Evolutionary conservation across 1,140 invertebrate genomes (phyloP), one percentile per base, ranked within the genome.

Genomic region (Sycophaga agraensis): DNA sequence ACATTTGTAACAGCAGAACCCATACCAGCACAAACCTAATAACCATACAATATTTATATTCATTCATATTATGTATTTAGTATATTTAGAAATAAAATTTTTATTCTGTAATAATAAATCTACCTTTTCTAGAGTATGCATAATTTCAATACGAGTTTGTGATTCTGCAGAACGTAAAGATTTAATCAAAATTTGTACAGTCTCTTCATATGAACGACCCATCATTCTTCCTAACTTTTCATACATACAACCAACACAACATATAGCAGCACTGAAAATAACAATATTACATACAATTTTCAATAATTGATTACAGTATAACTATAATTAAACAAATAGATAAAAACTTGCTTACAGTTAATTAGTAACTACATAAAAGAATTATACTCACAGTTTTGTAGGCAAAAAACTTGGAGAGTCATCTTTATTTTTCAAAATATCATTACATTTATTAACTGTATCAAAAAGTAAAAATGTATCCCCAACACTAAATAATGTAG

Each of bases 401-500:
- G 94, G 90, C 50, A 97, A 82, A 76, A 93, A 95, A 68, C 92
- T 94, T 0, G 95, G 93, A 4, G 95, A 97, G 75, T 99, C 97
- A 84, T 99, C 97, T 75, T 96, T 97, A 67, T 94, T 95, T 80
- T 94, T 96, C 16, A 99, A 84, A 66, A 97, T 92, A 75, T 99
- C 97, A 84, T 98, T 99, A 82, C 96, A 99, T 67, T 94, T 93
- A 78, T 99, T 98, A 45, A 99, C 94, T 4, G 96, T 97, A 68
- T 98, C 93, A 82, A 99, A 99, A 0, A 99, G 85, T 56, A 96
- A 84, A 81, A 96, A 98, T 46, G 97, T 96, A 80, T 99, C 97
- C 0, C 97, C 97, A 46, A 99, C 94, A 67, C 91, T 94, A 79
- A 99, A 99, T 31, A 99, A 82, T 6, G 94, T 96, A 0, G 96